Evolutionary conservation across 2,113 vertebrate species (phyloP), one percentile per base, ranked within the genome.

Genomic region (Progne subis): DNA sequence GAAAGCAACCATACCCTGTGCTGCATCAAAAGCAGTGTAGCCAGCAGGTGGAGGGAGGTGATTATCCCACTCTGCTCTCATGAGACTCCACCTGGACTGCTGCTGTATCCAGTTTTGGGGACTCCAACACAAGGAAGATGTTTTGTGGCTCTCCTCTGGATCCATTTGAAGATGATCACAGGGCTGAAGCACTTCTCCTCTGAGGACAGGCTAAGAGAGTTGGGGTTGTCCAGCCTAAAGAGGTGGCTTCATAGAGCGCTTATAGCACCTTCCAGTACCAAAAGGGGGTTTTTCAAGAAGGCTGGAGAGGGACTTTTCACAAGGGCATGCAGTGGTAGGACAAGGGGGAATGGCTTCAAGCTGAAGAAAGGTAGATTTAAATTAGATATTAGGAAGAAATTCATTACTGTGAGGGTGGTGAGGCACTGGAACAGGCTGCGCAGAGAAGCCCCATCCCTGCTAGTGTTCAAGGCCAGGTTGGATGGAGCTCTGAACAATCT

Each of bases 181-280:
- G 25, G 20, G 13, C 20, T 43, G 18, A 59, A 69, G 26, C 47
- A 55, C 25, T 37, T 55, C 41, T 44, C 44, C 44, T 47, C 4
- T 4, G 5, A 69, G 18, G 46, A 59, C 46, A 47, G 20, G 47
- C 41, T 63, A 31, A 61, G 20, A 41, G 24, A 49, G 47, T 0
- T 56, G 18, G 21, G 6, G 12, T 17, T 59, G 60, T 14, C 39
- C 28, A 67, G 28, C 23, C 24, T 39, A 24, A 55, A 41, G n/a
- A 53, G 4, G 15, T 11, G 47, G 53, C 17, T 55, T 69, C 41
- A 67, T 3, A 2, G 20, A 68, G 29, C 55, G 25, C 8, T 61
- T 47, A 41, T 0, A 25, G 39, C 8, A 60, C n/a, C 12, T 61
- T 55, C 24, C 64, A 43, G 19, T 23, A 61, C 20, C 0, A 0